Base-by-base conservation (phyloP, 2,797 vertebrate species). In the Hypotaenidia philippensis region DNA sequence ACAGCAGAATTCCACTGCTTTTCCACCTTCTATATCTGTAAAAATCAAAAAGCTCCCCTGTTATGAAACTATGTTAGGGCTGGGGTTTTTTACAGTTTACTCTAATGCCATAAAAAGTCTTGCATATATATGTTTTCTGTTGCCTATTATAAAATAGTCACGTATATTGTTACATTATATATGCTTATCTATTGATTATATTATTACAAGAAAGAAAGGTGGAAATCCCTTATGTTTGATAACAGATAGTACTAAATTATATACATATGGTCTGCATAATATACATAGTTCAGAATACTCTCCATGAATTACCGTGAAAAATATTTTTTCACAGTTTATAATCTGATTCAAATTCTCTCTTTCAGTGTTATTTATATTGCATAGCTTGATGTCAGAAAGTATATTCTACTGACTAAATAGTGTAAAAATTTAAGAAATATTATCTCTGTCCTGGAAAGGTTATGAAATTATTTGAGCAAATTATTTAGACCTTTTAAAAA, bases 101-200 rank as follows among this genome's bases (percentile, higher is more conserved):
- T 93, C 49, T 84, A 88, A 72, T 81, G 22, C 18, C 52, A 64
- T 87, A 55, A 89, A 68, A 94, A 19, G n/a, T 78, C 7, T 90
- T 86, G 7, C 16, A 57, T 74, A 34, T 56, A 11, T 36, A 10
- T 41, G 17, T 47, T 92, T 91, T 53, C 34, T 81, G 20, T 83
- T 87, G 36, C 77, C 52, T 36, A 34, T 34, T 87, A 47, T 40
- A 91, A 92, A 60, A 78, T 11, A 65, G 14, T 75, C 6, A 22
- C 81, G 38, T 70, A 77, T 38, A 26, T 63, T 71, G 11, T 64
- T 88, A 41, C 1, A 4, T 56, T 69, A 36, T 49, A 26, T 57
- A 19, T 29, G 12, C 13, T 75, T 38, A 25, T 23, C 12, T 85
- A 13, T 25, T 55, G 9, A 36, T 59, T 52, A 53, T 63, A n/a